phyloP scores from a whole-genome alignment of 2,797 vertebrate species.

The Myotis daubentonii region DNA sequence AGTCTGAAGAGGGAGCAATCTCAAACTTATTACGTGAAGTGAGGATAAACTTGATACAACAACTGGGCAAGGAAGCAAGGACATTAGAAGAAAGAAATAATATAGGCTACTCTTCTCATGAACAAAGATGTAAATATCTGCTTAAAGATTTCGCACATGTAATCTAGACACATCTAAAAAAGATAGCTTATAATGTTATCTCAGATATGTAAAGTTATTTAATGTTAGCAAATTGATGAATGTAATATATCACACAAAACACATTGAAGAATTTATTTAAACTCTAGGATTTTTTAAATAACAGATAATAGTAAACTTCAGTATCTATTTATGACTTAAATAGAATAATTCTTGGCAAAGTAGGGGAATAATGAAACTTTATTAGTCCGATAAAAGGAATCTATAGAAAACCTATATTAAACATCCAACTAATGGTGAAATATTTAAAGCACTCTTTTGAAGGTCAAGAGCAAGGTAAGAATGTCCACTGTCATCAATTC shows the following conservation, averaged over 20 bases:
- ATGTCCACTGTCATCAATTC: background rate
- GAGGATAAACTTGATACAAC: background rate
- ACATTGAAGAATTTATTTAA: background rate
- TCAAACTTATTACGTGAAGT: background rate
- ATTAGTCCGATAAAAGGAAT: background rate
- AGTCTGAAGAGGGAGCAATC: background rate
- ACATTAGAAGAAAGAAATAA: background rate
- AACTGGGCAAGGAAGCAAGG: background rate
- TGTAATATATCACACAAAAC: background rate
- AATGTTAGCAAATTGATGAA: conserved; percentile 10
- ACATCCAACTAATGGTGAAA: background rate
- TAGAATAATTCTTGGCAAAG: background rate
- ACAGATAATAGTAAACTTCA: conserved; percentile 8
- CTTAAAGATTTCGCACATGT: background rate
- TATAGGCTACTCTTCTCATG: background rate
- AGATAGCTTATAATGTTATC: background rate
- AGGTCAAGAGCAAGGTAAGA: background rate
- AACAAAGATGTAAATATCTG: background rate
- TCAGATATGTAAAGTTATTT: conserved; percentile 15
- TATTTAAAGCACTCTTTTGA: background rate
- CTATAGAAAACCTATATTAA: background rate
- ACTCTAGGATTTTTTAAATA: background rate
- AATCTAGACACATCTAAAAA: background rate
- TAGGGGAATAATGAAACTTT: background rate
- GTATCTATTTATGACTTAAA: background rate